Base-by-base conservation (phyloP, 2,113 vertebrate genomes). In the Eubucco bourcierii region DNA sequence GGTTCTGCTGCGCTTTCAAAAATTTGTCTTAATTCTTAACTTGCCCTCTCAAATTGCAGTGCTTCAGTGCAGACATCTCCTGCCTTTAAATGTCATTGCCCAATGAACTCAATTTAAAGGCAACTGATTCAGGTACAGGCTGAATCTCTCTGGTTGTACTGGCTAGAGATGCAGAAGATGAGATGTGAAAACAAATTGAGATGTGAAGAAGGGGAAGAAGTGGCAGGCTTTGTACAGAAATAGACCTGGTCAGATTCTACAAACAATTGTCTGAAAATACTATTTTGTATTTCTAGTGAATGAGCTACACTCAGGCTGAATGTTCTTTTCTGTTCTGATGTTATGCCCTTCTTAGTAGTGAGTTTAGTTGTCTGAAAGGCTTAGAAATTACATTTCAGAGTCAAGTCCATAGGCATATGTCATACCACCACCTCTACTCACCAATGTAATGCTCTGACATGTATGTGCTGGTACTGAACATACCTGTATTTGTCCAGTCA, bases 1-100 rank as follows among this genome's bases (percentile, higher is more conserved):
- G 25, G 66, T 37, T 65, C 79, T 90, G 66, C 10, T 2, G 37
- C 52, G 14, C 80, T 87, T 81, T 29, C 41, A 90, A 80, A 90
- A 93, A 34, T 44, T 95, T 34, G 15, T 66, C 61, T 90, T 77
- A 68, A 73, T 93, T 86, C 50, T 87, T 90, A n/a, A 50, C 52
- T 65, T 60, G 47, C 60, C 47, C 75, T 85, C 82, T 72, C 72
- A 82, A 74, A 76, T 73, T 7, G 4, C 53, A 74, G n/a, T 16
- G 31, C 53, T 94, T 91, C 79, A 74, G 65, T 80, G 18, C 65
- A 50, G 53, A 65, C 27, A 87, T 96, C 87, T 87, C 17, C 39
- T 82, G 53, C 80, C 53, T 96, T 83, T 77, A 65, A 67, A 67
- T 68, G 46, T 29, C 6, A 3, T 66, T 88, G 94, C 24, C 33